Evolutionary conservation across 1,140 invertebrate species (phyloP).

Genomic region (Heliconius nattereri): DNA sequence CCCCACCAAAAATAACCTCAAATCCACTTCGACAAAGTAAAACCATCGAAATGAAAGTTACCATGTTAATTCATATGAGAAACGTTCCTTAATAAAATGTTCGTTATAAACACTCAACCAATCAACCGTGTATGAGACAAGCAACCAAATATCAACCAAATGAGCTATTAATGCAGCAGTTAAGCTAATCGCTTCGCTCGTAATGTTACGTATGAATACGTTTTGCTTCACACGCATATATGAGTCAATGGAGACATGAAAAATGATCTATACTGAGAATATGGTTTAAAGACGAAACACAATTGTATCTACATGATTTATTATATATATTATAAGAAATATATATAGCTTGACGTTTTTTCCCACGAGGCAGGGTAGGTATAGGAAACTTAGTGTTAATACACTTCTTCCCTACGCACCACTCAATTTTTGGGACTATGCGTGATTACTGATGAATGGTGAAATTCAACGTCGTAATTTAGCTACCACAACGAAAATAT

Average conservation of each 20-base stretch:
- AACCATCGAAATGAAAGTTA: slow-evolving; percentile 1
- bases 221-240: slow-evolving; percentile 3
- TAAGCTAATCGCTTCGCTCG: background rate
- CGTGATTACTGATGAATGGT: too few relatives aligned
- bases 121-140: background rate
- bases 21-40: background rate
- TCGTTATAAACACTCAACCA: background rate
- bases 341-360: too few relatives aligned
- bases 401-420: too few relatives aligned
- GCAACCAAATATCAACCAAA: slow-evolving; percentile 11
- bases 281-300: too few relatives aligned
- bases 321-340: too few relatives aligned
- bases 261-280: background rate
- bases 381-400: too few relatives aligned
- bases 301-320: too few relatives aligned
- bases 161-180: slow-evolving; percentile 5
- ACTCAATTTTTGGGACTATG: too few relatives aligned
- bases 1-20: background rate
- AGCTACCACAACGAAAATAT: too few relatives aligned
- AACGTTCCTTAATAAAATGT: background rate
- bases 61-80: background rate
- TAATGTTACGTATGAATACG: background rate
- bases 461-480: too few relatives aligned
- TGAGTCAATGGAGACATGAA: background rate
- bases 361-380: too few relatives aligned